These are phyloP conservation scores for Cetoscarus ocellatus DNA, from an alignment of 2,797 vertebrate genomes.

Conservation along the genomic window DNA sequence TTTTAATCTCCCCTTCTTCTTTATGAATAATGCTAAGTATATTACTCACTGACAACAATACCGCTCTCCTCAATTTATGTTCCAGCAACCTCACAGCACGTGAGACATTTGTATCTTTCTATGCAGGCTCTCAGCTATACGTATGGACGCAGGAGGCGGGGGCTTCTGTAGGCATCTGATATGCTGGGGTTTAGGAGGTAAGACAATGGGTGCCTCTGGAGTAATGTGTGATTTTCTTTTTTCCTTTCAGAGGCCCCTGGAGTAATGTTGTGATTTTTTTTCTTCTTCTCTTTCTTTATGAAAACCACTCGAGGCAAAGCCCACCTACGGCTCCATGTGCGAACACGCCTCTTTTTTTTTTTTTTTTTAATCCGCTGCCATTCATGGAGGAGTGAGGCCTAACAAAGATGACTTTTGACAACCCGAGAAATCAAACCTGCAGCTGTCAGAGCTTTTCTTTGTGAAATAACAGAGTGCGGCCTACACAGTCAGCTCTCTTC, in stretches of 20 bases:
- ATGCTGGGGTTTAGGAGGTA: constrained; percentile 75
- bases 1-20: constrained; percentile 79
- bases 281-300: constrained; percentile 55
- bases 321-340: constrained; percentile 80
- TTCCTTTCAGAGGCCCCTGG: constrained; percentile 70
- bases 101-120: constrained; percentile 86
- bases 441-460: constrained; percentile 78
- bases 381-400: constrained; percentile 71
- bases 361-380: constrained; percentile 68
- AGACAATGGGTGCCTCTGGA: constrained; percentile 78
- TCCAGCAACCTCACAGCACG: constrained; percentile 76
- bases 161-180: constrained; percentile 83
- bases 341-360: constrained; percentile 77
- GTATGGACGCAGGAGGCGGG: constrained; percentile 67
- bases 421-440: constrained; percentile 79
- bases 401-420: constrained; percentile 86
- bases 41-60: constrained; percentile 86
- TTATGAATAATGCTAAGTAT: constrained; percentile 87
- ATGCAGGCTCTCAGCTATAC: constrained; percentile 78
- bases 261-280: constrained; percentile 80
- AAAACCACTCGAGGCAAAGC: constrained; percentile 78
- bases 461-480: constrained; percentile 62
- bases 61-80: constrained; percentile 84
- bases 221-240: constrained; percentile 73
- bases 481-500: constrained; percentile 80